Evolutionary conservation across 2,888 invertebrate genomes (phyloP), one percentile per base, ranked within the genome.

Genomic region (Drosophila emarginata): DNA sequence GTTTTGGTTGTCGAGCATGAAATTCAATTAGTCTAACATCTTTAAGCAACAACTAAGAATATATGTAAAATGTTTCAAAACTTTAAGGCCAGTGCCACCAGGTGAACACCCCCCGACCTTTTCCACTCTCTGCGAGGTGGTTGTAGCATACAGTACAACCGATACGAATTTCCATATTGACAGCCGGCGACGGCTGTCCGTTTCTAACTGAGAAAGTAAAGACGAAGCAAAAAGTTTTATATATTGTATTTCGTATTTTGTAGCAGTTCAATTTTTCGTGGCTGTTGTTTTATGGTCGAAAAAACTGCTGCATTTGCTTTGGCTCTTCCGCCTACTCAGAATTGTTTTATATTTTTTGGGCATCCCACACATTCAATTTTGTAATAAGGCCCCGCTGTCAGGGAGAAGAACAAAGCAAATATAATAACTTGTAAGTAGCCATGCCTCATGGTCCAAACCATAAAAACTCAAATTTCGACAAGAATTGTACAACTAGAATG

Each of bases 121-220:
- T 14, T 18, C 53, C 9, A 6, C 14, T 50, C 11, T 26, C 45
- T 21, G 18, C 9, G 4, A 39, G 52, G 23, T 45, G 18, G 1
- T 45, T 11, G 4, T 21, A 4, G 45, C 45, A 21, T 45, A 64
- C 54, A 61, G 65, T 76, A 76, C 80, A 80, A 77, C 86, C 80
- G 87, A 86, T 85, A 86, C 83, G 84, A 85, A 85, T 88, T 85
- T 85, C 73, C 83, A 80, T 88, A 85, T 85, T 88, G 85, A 85
- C 82, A 85, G 86, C 79, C 79, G 80, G 80, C 88, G 76, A 80
- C 70, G 85, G 60, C 70, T 74, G 77, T 59, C 69, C 63, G 54
- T 39, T 59, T 52, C 51, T 70, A 36, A 40, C 0, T 40, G 53
- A 32, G 58, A 32, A 7, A 4, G 21, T 18, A 50, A 15, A 18